Evolutionary conservation across 2,113 vertebrate genomes (phyloP), one percentile per base, ranked within the genome.

Genomic region (Semnopithecus entellus): DNA sequence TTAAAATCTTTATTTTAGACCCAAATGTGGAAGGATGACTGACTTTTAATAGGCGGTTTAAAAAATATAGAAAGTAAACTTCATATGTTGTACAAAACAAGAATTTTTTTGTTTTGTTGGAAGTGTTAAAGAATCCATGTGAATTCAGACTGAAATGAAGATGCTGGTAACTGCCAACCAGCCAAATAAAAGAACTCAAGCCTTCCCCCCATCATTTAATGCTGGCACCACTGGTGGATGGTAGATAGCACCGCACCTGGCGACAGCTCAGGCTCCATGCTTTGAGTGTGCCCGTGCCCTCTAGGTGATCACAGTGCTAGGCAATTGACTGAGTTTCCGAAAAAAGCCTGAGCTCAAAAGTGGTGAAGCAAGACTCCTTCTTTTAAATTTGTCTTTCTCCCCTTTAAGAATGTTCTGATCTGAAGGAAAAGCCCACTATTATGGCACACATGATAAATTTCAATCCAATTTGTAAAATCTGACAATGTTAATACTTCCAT

Each of bases 1-100:
- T 70, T 50, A 64, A 32, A 64, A 38, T 73, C 59, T 93, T 66
- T 81, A 90, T 88, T 97, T 98, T 95, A 96, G 90, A 88, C 2
- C 35, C 50, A 84, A 84, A 48, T 88, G 85, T 38, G 94, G 76
- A 94, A 1, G 23, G 50, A 68, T 45, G 70, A 88, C 45, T 66
- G 73, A 40, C 35, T 96, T 94, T 89, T 95, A 82, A 82, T 66
- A 92, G 57, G 64, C 3, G 30, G 64, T 43, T 87, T 84, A 76
- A 96, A 94, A 97, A 84, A 83, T 38, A 68, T 1, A 59, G 70
- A 57, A 95, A 80, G 57, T 64, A 86, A 90, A 55, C 59, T 78
- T 81, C 27, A 3, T 81, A 72, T 80, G 84, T 57, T 70, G 27
- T 72, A 5, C 83, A 94, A 95, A 92, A 32, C 64, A 90, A 83